Base-by-base conservation (phyloP, 2,113 vertebrate genomes). In the Euleptes europaea region DNA sequence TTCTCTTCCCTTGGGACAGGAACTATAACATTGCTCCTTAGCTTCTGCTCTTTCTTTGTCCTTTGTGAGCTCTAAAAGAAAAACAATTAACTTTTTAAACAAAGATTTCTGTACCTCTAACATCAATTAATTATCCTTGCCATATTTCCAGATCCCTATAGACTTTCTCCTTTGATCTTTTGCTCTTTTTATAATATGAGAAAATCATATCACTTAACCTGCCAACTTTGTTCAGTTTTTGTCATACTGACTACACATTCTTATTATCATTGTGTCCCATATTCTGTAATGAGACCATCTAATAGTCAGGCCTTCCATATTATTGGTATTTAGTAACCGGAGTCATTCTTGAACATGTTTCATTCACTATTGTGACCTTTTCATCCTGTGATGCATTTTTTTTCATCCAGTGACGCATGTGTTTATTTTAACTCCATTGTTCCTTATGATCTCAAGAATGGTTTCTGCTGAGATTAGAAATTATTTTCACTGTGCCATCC, bases 341-440 rank as follows among this genome's bases (percentile, higher is more conserved):
- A 70, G 17, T 85, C 40, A 80, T 49, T 23, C 65, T 54, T 31
- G 3, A 91, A 89, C 23, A 1, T 67, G 88, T 88, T 42, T 26
- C 69, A 88, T 93, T 88, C 13, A 44, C 35, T 23, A 7, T 60
- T 23, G 7, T 23, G 60, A 63, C 26, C 60, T 63, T 60, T 63
- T 63, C 26, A 28, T 21, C 35, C 6, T 15, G 26, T 49, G 63
- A 66, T 44, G 81, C 54, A 17, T 54, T 57, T 57, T 57, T 51
- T 88, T 90, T 74, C 49, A 80, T 76, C 9, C 19, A 60, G 74
- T 31, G 78, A 88, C 88, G 83, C 54, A 82, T 81, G 44, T 83
- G 78, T 90, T 90, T 70, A 76, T 91, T 89, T 88, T 89, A 28
- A 83, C 66, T 72, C 74, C 1, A 42, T 67, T 40, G 7, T 85